Percentiles rank a stretch among this genome's conserved stretches.
Conservation (phyloP, 2,888 invertebrate species). For the Aradus depressus region DNA sequence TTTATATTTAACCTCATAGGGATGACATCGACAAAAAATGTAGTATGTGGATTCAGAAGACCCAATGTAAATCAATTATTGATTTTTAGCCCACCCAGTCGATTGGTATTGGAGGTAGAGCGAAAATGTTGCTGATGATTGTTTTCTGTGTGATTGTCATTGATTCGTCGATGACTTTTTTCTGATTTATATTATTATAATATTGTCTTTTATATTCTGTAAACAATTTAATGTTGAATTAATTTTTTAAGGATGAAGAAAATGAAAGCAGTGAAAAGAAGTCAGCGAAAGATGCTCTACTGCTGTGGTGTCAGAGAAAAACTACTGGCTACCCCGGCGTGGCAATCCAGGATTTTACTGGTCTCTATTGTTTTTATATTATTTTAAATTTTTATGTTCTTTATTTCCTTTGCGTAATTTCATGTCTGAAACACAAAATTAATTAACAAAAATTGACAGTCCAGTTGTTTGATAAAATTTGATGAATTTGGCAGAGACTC, state of each 20-base stretch:
- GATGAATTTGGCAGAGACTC: neutral
- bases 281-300: slow-evolving; percentile 94
- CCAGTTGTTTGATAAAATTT: neutral
- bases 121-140: no score
- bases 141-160: neutral
- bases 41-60: no score
- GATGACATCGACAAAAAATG: no score
- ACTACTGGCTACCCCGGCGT: slow-evolving; percentile 88
- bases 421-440: neutral
- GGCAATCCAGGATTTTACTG: slow-evolving; percentile 75
- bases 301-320: slow-evolving; percentile 97
- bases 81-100: no score
- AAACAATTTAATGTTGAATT: slow-evolving; percentile 8
- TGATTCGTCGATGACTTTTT: neutral
- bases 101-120: no score
- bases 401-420: neutral
- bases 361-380: slow-evolving; percentile 33
- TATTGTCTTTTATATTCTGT: neutral
- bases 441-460: no score
- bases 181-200: neutral
- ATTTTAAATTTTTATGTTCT: neutral
- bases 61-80: no score
- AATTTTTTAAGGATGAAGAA: slow-evolving; percentile 65
- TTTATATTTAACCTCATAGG: no score
- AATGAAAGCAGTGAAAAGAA: slow-evolving; percentile 95